Conservation (phyloP, 2,113 vertebrate genomes). For the Natator depressus region DNA sequence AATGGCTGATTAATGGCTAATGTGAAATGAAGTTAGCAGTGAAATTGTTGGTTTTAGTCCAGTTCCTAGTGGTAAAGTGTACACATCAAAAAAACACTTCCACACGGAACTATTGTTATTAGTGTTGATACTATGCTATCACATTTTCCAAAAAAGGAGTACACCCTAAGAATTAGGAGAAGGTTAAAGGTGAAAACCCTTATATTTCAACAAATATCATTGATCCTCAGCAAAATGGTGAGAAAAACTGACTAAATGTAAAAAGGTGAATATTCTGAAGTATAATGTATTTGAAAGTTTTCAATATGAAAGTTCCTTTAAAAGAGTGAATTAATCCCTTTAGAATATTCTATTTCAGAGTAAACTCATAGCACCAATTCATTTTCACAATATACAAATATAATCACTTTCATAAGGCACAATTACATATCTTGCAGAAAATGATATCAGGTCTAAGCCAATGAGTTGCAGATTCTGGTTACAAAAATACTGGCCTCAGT, state of each 20-base stretch:
- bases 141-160: not conserved
- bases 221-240: not conserved
- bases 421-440: not conserved
- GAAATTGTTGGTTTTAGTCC: not conserved
- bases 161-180: not conserved
- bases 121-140: not conserved
- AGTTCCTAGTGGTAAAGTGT: not conserved
- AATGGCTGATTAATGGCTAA: not conserved
- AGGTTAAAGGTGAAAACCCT: not conserved
- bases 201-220: not conserved
- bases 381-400: not conserved
- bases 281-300: not conserved
- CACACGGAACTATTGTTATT: accelerated
- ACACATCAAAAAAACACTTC: not conserved
- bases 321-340: not conserved
- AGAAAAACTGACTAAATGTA: not conserved
- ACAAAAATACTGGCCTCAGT: not conserved
- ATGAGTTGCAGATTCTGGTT: not conserved
- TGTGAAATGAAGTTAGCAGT: not conserved
- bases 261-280: not conserved
- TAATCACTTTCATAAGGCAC: not conserved
- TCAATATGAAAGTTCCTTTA: not conserved
- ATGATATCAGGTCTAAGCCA: not conserved
- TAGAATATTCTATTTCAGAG: not conserved
- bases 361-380: not conserved